phyloP scores from a whole-genome alignment of 2,797 vertebrate species.

The Rhadinocentrus ornatus region DNA sequence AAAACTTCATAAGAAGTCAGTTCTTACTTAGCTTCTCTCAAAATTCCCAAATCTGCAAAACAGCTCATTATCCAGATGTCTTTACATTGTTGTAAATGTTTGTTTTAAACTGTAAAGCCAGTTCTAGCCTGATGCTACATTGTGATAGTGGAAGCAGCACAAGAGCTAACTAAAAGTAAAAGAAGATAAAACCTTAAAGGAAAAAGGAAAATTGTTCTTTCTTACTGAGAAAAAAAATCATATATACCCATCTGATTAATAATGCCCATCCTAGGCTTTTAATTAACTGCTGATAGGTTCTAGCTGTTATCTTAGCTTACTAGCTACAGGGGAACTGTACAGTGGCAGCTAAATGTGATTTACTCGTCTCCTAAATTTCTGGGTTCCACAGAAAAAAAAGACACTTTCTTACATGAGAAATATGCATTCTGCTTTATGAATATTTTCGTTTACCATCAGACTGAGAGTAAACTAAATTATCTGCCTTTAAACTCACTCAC shows the following conservation, averaged over 20 bases:
- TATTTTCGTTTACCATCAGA: constrained; percentile 29
- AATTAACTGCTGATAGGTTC: neutral
- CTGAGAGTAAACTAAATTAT: constrained; percentile 32
- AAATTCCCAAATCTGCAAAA: neutral
- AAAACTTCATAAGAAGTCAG: neutral
- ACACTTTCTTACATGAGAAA: neutral
- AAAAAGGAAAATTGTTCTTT: neutral
- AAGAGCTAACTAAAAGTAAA: neutral
- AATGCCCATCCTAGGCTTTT: neutral
- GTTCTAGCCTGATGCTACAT: neutral
- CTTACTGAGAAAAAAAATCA: neutral
- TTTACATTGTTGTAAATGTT: neutral
- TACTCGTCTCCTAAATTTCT: neutral
- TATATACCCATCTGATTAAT: neutral
- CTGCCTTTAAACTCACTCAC: constrained; percentile 60
- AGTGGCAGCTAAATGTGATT: no score
- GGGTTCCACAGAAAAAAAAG: neutral
- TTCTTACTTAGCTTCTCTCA: neutral
- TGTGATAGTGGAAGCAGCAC: neutral
- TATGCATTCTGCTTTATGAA: neutral
- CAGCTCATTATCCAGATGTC: neutral
- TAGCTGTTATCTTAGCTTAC: neutral
- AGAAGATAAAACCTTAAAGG: neutral
- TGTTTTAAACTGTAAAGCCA: neutral
- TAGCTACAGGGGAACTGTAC: neutral